A percentile compares a stretch with the other conserved stretches of the same genome.
These are phyloP conservation scores for Poeciliopsis retropinna DNA, from an alignment of 2,113 vertebrate species.

Conservation along the genomic window DNA sequence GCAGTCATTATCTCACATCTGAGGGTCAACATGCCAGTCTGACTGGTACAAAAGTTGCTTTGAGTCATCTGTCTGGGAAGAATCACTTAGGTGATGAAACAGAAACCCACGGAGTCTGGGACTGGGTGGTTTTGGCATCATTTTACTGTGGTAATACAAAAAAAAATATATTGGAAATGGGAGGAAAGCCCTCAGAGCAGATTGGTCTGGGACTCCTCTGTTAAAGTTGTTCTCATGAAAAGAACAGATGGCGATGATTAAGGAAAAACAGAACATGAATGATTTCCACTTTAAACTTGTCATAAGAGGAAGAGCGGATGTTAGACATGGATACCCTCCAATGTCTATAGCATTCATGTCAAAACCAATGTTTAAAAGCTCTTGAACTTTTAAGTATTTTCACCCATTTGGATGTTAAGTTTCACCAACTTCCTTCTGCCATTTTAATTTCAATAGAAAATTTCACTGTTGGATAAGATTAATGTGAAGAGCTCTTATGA, in stretches of 20 bases:
- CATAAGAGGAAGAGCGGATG: slow-evolving; percentile 39
- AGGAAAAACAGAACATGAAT: slow-evolving; percentile 36
- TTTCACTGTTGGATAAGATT: neutral
- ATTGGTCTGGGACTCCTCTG: slow-evolving; percentile 5
- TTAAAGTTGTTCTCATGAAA: slow-evolving; percentile 37
- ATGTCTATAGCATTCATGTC: neutral
- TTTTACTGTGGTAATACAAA: too few species aligned
- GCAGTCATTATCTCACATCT: neutral
- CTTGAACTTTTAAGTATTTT: neutral
- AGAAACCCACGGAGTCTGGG: neutral
- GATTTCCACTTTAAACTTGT: slow-evolving; percentile 31
- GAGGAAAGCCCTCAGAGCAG: slow-evolving; percentile 3
- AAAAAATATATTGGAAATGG: neutral
- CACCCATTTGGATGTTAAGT: neutral
- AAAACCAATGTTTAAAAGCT: slow-evolving; percentile 38
- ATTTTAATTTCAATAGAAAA: neutral
- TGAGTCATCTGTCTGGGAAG: neutral
- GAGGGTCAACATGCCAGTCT: neutral
- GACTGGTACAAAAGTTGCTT: neutral
- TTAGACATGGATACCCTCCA: neutral
- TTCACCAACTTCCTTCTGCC: too few species aligned
- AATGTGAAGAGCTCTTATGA: neutral
- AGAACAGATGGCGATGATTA: slow-evolving; percentile 32
- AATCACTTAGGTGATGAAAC: neutral
- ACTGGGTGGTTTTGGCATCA: neutral